A percentile compares a stretch with the other conserved stretches of the same genome.
These are phyloP conservation scores for Hirtodrosophila alboralis DNA, from an alignment of 2,888 invertebrate species.

Conservation along the genomic window DNA sequence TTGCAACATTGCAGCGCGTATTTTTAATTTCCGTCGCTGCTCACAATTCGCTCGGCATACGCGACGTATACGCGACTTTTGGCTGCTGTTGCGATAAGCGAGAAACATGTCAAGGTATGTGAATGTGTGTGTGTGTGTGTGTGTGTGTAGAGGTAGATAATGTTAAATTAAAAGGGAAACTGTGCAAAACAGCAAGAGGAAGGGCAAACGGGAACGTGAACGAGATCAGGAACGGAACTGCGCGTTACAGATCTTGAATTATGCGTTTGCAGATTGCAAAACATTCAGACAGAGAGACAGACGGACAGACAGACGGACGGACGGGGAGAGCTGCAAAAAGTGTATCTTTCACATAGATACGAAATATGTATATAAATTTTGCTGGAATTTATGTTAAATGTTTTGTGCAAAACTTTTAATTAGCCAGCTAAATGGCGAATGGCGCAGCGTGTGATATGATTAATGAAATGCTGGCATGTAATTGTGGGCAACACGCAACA, in stretches of 20 bases:
- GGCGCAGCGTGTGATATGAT: slow-evolving; percentile 75
- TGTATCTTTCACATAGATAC: slow-evolving; percentile 60
- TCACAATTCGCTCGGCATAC: slow-evolving; percentile 49
- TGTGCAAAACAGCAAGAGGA: slow-evolving; percentile 62
- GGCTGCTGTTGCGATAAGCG: slow-evolving; percentile 71
- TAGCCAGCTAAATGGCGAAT: slow-evolving; percentile 74
- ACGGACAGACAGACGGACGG: slow-evolving; percentile 13
- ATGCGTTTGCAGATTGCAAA: slow-evolving; percentile 72
- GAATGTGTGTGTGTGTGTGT: slow-evolving; percentile 18
- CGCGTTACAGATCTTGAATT: slow-evolving; percentile 74
- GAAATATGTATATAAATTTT: slow-evolving; percentile 32
- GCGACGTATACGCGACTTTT: slow-evolving; percentile 60
- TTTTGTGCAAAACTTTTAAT: slow-evolving; percentile 75
- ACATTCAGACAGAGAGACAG: slow-evolving; percentile 10
- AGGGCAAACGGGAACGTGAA: slow-evolving; percentile 41
- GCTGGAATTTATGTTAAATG: slow-evolving; percentile 69
- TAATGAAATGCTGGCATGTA: slow-evolving; percentile 77
- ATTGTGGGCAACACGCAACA: slow-evolving; percentile 57
- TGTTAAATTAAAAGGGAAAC: slow-evolving; percentile 78
- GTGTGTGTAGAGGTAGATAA: slow-evolving; percentile 63
- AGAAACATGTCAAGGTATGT: slow-evolving; percentile 72
- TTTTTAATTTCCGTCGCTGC: slow-evolving; percentile 76
- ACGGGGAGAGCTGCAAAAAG: slow-evolving; percentile 19
- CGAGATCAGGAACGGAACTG: slow-evolving; percentile 59
- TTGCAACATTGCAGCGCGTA: slow-evolving; percentile 79